These are phyloP conservation scores for Corythoichthys haematopterus DNA, from an alignment of 2,113 vertebrate species.

Conservation along the genomic window DNA sequence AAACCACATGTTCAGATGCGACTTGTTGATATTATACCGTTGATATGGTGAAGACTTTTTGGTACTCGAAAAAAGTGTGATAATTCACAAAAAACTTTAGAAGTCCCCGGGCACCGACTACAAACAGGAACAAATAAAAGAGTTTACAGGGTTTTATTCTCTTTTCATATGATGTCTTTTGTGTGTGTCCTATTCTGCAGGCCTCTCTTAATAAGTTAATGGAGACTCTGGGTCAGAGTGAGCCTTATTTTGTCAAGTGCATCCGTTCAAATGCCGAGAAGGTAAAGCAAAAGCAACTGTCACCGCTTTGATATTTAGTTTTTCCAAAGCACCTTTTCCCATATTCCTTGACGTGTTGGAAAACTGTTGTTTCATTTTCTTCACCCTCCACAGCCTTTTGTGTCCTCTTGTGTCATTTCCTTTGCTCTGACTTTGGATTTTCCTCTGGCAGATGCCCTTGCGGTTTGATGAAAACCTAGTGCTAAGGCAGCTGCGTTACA, in stretches of 20 bases:
- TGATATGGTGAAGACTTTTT: background rate
- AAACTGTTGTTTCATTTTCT: conserved; percentile 37
- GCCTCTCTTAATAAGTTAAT: conserved; percentile 94
- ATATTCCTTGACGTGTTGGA: conserved; percentile 30
- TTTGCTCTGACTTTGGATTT: background rate
- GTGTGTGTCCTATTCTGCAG: conserved; percentile 60
- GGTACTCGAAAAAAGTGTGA: no score
- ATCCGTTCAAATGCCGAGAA: conserved; percentile 97
- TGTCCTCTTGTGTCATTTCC: conserved; percentile 38
- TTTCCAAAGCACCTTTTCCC: conserved; percentile 38
- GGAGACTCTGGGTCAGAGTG: conserved; percentile 94
- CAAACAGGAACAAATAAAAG: background rate
- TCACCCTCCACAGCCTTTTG: conserved; percentile 19
- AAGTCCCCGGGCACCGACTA: background rate
- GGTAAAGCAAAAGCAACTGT: conserved; percentile 65
- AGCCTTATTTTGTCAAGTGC: conserved; percentile 98
- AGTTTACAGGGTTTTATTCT: background rate
- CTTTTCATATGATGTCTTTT: conserved; percentile 2
- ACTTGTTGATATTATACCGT: background rate
- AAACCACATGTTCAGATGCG: conserved; percentile 6
- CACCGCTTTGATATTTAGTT: conserved; percentile 10
- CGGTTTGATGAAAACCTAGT: conserved; percentile 88
- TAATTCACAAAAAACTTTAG: background rate
- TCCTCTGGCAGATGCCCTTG: conserved; percentile 80
- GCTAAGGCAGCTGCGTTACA: conserved; percentile 94